Conservation (phyloP, 1,140 invertebrate genomes). For the Melanaphis sacchari region DNA sequence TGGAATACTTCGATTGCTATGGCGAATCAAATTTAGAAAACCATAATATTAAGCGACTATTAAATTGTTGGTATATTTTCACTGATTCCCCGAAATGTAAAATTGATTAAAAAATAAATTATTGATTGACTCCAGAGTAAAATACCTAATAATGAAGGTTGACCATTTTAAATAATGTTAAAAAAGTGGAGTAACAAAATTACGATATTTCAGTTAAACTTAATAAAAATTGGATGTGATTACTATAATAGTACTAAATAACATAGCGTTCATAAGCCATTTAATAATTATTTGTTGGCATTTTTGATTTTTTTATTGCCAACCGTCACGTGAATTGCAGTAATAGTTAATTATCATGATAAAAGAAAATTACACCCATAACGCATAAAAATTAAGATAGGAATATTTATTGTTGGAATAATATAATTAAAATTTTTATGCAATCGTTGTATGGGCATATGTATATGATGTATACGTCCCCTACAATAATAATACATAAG, state of each 20-base stretch:
- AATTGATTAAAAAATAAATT: not conserved
- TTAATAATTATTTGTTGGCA: not conserved
- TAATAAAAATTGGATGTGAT: not conserved
- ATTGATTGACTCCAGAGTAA: not conserved
- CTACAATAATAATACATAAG: not conserved
- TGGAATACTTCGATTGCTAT: not conserved
- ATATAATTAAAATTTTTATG: constrained; percentile 11
- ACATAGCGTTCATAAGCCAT: not conserved
- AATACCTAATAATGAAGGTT: not conserved
- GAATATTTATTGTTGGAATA: not conserved
- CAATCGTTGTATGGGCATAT: not conserved
- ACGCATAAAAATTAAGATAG: not conserved
- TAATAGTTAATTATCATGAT: not conserved
- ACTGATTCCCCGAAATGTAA: not conserved
- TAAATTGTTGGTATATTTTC: not conserved
- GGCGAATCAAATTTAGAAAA: not conserved
- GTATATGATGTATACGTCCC: not conserved
- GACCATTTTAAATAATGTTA: not conserved
- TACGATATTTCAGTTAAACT: not conserved
- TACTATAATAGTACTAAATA: not conserved
- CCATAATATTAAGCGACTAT: not conserved
- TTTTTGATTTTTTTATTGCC: not conserved
- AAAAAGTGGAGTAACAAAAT: not conserved
- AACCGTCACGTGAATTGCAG: not conserved
- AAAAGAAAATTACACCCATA: not conserved